Conservation (phyloP, 1,140 invertebrate genomes). For the Limonius californicus region DNA sequence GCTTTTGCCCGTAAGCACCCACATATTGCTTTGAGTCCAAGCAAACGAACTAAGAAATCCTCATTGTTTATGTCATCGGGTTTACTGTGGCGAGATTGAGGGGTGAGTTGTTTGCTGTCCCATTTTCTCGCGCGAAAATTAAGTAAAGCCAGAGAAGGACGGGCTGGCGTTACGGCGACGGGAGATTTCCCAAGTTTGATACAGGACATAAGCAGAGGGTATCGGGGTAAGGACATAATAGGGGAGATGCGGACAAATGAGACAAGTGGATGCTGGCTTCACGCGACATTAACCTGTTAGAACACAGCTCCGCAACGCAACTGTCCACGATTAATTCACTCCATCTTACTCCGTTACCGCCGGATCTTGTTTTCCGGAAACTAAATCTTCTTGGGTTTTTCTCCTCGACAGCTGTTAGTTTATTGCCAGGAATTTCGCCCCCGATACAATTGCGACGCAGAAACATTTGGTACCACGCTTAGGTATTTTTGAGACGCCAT, state of each 20-base stretch:
- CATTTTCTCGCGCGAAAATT: neutral
- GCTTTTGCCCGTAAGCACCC: neutral
- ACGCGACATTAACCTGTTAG: constrained; percentile 40
- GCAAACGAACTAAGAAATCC: constrained; percentile 1
- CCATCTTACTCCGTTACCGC: constrained; percentile 14
- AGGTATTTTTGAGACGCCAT: too few relatives aligned
- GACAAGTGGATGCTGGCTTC: constrained; percentile 32
- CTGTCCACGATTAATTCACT: constrained; percentile 31
- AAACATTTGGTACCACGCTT: too few relatives aligned
- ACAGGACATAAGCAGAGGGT: constrained; percentile 11
- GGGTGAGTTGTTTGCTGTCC: neutral
- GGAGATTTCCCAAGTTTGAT: neutral
- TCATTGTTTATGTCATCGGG: constrained; percentile 13
- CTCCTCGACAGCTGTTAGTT: constrained; percentile 2
- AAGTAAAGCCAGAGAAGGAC: neutral
- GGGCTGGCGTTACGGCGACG: neutral
- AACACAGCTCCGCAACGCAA: constrained; percentile 24
- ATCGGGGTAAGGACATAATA: constrained; percentile 12
- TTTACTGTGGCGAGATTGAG: constrained; percentile 1
- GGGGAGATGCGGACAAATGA: constrained; percentile 26
- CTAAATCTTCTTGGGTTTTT: constrained; percentile 14
- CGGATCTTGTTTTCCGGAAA: constrained; percentile 12
- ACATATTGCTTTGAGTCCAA: constrained; percentile 4
- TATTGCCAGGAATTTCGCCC: neutral
- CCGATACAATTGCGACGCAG: too few relatives aligned